Evolutionary conservation across 2,888 invertebrate genomes (phyloP).

Genomic region (Catocala sponsa): DNA sequence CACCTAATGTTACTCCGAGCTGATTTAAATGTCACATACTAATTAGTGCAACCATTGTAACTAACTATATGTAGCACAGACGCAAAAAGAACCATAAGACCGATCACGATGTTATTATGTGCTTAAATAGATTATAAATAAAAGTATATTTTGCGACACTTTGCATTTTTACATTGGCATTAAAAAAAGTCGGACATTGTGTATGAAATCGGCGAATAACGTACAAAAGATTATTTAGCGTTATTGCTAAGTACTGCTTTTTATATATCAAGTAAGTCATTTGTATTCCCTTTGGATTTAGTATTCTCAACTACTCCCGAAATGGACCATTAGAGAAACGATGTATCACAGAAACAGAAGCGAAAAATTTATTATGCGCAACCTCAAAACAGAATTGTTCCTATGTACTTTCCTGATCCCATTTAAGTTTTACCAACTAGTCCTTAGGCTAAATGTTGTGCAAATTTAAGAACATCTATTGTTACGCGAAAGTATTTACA

Average conservation of each 20-base stretch:
- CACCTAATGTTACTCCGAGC: too few species aligned
- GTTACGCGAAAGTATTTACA: conserved; percentile 41
- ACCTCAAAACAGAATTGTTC: conserved; percentile 37
- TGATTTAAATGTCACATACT: too few species aligned
- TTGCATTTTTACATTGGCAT: too few species aligned
- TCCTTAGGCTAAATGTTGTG: conserved; percentile 36
- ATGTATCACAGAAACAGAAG: conserved; percentile 37
- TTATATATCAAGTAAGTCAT: conserved; percentile 4
- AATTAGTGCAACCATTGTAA: too few species aligned
- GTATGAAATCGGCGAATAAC: too few species aligned
- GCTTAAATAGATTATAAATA: too few species aligned
- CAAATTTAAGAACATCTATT: conserved; percentile 40
- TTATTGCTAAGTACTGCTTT: neutral
- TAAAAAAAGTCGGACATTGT: too few species aligned
- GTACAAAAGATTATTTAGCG: too few species aligned
- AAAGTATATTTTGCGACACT: too few species aligned
- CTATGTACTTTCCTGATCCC: conserved; percentile 45
- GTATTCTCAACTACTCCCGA: conserved; percentile 28
- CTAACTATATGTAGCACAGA: too few species aligned
- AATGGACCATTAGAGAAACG: conserved; percentile 38
- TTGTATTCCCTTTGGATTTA: conserved; percentile 25
- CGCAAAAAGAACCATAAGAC: too few species aligned
- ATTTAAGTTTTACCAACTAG: conserved; percentile 51
- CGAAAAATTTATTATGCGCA: conserved; percentile 33
- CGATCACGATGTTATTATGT: too few species aligned